Conservation (phyloP, 1,140 invertebrate genomes). For the Drosophila lowei region DNA sequence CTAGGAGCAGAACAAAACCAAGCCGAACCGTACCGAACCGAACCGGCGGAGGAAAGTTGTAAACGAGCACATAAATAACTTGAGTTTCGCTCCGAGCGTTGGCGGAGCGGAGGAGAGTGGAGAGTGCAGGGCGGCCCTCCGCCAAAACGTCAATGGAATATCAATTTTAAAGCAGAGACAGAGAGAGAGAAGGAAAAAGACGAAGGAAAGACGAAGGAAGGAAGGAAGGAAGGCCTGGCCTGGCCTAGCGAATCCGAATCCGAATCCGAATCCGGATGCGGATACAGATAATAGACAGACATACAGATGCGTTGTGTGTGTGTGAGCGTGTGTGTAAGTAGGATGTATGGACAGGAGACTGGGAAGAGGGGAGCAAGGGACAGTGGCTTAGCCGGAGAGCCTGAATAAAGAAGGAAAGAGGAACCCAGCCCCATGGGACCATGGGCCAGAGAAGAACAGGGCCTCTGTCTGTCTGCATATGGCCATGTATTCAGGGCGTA, state of each 20-base stretch:
- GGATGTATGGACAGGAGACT: not conserved
- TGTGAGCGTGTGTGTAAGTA: too few relatives aligned
- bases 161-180: slow-evolving; percentile 68
- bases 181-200: not conserved
- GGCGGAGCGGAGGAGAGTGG: slow-evolving; percentile 3
- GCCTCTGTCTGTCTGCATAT: not conserved
- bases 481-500: slow-evolving; percentile 47
- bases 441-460: too few relatives aligned
- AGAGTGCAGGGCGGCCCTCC: slow-evolving; percentile 19
- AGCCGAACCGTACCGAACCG: too few relatives aligned
- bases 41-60: slow-evolving; percentile 50
- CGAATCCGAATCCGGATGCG: slow-evolving; percentile 30
- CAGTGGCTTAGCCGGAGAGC: slow-evolving; percentile 23
- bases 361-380: not conserved
- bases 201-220: not conserved
- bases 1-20: too few relatives aligned
- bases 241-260: not conserved
- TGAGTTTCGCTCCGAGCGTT: slow-evolving; percentile 40
- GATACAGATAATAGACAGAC: slow-evolving; percentile 59
- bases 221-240: not conserved
- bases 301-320: slow-evolving; percentile 27
- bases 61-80: slow-evolving; percentile 79
- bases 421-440: not conserved
- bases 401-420: slow-evolving; percentile 27
- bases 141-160: slow-evolving; percentile 79